phyloP scores from a whole-genome alignment of 1,140 invertebrate genomes.

The Cydia amplana region DNA sequence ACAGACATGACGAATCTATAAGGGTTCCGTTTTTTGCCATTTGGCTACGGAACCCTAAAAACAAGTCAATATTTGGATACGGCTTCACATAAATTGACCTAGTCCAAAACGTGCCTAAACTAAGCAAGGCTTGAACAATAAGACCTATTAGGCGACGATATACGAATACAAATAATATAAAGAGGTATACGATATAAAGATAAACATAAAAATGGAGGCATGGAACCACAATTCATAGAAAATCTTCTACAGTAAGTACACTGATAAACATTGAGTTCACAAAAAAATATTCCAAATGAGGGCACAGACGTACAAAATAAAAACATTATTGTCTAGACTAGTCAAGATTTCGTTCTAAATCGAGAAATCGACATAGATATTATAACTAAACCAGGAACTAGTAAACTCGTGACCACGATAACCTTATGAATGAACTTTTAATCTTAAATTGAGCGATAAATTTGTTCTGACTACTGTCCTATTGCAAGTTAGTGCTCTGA shows the following conservation, averaged over 20 bases:
- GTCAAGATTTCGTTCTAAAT: conserved; percentile 8
- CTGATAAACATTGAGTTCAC: too few relatives aligned
- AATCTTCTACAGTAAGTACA: too few relatives aligned
- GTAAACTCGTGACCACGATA: conserved; percentile 24
- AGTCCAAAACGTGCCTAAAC: too few relatives aligned
- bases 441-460: conserved; percentile 31
- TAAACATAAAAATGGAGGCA: neutral
- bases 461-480: conserved; percentile 20
- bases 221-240: neutral
- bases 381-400: conserved; percentile 19
- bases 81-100: too few relatives aligned
- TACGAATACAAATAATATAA: neutral
- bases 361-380: neutral
- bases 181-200: too few relatives aligned
- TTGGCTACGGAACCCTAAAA: too few relatives aligned
- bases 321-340: neutral
- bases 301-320: neutral
- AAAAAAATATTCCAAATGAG: too few relatives aligned
- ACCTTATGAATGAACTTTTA: conserved; percentile 24
- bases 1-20: too few relatives aligned
- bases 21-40: too few relatives aligned
- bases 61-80: too few relatives aligned
- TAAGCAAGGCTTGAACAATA: neutral
- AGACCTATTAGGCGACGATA: neutral
- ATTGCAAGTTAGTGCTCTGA: neutral